Evolutionary conservation across 2,888 invertebrate species (phyloP).

Genomic region (Aromia moschata): DNA sequence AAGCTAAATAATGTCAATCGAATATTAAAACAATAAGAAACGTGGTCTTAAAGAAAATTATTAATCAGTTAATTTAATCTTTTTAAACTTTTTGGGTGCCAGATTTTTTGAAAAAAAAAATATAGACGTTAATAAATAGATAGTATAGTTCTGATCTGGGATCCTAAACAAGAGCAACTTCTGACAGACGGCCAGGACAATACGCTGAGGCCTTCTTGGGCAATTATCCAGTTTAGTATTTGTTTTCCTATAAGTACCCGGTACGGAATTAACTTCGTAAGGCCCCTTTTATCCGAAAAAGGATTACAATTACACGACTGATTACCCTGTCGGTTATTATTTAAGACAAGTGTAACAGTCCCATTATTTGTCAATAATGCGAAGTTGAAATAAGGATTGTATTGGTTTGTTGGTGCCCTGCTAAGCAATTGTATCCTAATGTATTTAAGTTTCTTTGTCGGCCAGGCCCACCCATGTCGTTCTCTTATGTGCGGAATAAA

Average conservation of each 20-base stretch:
- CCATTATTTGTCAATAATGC: conserved; percentile 56
- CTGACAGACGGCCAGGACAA: too few relatives aligned
- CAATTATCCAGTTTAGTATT: too few relatives aligned
- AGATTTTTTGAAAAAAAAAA: too few relatives aligned
- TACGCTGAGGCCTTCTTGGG: too few relatives aligned
- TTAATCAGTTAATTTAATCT: too few relatives aligned
- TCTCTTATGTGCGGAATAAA: conserved; percentile 32
- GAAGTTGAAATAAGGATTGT: conserved; percentile 49
- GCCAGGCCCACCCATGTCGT: conserved; percentile 57
- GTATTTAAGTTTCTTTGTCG: conserved; percentile 60
- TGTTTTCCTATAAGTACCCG: conserved; percentile 48
- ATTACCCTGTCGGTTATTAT: conserved; percentile 53
- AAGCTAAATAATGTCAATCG: too few relatives aligned
- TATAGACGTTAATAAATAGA: too few relatives aligned
- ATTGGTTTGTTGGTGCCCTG: conserved; percentile 49
- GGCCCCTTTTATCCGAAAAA: conserved; percentile 42
- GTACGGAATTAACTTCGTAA: conserved; percentile 47
- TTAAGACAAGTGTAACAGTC: conserved; percentile 57
- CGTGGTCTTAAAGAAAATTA: too few relatives aligned
- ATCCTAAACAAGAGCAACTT: too few relatives aligned
- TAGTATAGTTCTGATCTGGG: too few relatives aligned
- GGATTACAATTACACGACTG: conserved; percentile 56
- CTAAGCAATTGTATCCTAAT: conserved; percentile 60
- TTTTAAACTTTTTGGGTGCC: too few relatives aligned
- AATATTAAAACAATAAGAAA: too few relatives aligned